A percentile compares a stretch with the other conserved stretches of the same genome.
phyloP scores from a whole-genome alignment of 2,888 invertebrate species.

The Diarsia dahlii region DNA sequence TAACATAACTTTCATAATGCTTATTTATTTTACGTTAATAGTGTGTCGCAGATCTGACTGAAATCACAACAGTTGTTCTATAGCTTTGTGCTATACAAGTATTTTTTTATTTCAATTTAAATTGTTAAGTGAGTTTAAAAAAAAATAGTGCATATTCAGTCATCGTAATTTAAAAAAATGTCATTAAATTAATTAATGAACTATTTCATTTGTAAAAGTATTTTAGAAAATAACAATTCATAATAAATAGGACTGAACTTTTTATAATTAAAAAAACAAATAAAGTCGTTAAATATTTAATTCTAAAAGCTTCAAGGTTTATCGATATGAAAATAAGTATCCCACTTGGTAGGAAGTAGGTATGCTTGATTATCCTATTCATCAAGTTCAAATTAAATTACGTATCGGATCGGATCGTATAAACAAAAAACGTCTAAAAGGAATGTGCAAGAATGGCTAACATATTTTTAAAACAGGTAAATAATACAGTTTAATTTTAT shows the following conservation, averaged over 20 bases:
- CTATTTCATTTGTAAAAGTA: not conserved
- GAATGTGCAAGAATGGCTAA: constrained; percentile 36
- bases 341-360: not conserved
- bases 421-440: not conserved
- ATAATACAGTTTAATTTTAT: constrained; percentile 5
- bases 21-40: not conserved
- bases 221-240: not conserved
- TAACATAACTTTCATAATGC: constrained; percentile 1
- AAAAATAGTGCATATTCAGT: too few species aligned
- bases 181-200: too few species aligned
- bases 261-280: too few species aligned
- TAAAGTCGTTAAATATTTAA: not conserved
- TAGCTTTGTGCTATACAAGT: not conserved
- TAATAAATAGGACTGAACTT: not conserved
- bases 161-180: too few species aligned
- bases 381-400: not conserved
- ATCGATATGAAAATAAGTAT: not conserved
- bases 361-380: not conserved
- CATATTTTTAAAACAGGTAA: constrained; percentile 55
- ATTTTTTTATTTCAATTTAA: not conserved
- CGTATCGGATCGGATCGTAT: not conserved
- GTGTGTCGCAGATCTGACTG: not conserved
- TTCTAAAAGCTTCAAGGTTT: not conserved
- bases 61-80: not conserved
- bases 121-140: too few species aligned